phyloP scores from a whole-genome alignment of 2,797 vertebrate species.

The Miichthys miiuy region DNA sequence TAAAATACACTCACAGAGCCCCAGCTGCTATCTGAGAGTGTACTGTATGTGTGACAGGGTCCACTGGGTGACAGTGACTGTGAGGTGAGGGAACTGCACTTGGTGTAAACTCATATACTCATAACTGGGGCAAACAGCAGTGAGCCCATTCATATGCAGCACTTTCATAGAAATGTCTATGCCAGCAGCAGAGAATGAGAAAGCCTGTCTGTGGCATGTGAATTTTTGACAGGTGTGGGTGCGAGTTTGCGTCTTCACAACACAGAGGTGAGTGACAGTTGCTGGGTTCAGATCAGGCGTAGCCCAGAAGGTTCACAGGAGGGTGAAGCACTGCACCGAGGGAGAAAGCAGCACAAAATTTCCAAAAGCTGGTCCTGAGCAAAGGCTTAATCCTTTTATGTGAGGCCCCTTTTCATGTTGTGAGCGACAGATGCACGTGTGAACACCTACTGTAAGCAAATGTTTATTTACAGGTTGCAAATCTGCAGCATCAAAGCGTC shows the following conservation, averaged over 20 bases:
- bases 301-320: conserved; percentile 53
- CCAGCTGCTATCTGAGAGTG: neutral
- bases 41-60: neutral
- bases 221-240: conserved; percentile 18
- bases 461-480: conserved; percentile 47
- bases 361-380: conserved; percentile 42
- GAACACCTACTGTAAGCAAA: conserved; percentile 57
- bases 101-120: conserved; percentile 46
- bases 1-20: neutral
- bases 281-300: conserved; percentile 37
- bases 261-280: conserved; percentile 51
- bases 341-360: conserved; percentile 29
- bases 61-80: conserved; percentile 4
- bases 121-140: conserved; percentile 57
- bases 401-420: conserved; percentile 52
- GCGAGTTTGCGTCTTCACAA: conserved; percentile 33
- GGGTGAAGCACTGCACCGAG: conserved; percentile 47
- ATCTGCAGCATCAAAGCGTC: conserved; percentile 53
- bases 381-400: conserved; percentile 60
- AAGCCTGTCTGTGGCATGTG: conserved; percentile 11
- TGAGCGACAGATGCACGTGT: conserved; percentile 42
- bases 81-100: conserved; percentile 21
- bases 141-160: conserved; percentile 53
- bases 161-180: conserved; percentile 30
- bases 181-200: conserved; percentile 41